Percentiles rank a stretch among this genome's conserved stretches.
phyloP scores from a whole-genome alignment of 2,113 vertebrate genomes.

The Prolemur simus region DNA sequence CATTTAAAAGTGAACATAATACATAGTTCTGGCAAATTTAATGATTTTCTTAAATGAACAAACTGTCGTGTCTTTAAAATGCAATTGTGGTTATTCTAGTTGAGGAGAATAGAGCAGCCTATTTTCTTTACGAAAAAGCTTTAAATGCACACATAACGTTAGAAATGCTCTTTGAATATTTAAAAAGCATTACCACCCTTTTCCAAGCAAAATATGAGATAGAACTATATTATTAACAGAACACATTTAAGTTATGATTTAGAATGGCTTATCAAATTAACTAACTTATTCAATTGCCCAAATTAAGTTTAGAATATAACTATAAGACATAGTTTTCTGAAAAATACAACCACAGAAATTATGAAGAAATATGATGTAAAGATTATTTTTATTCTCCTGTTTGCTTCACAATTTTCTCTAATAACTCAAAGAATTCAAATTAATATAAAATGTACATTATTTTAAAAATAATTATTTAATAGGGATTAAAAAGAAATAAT shows the following conservation, averaged over 20 bases:
- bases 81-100: neutral
- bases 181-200: neutral
- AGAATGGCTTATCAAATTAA: neutral
- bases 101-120: neutral
- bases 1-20: neutral
- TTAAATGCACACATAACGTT: neutral
- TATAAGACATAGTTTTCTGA: neutral
- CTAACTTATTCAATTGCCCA: neutral
- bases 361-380: neutral
- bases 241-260: neutral
- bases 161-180: constrained; percentile 9
- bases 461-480: neutral
- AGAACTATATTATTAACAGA: neutral
- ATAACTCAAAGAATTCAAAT: neutral
- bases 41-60: neutral
- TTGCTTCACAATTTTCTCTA: neutral
- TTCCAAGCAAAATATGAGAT: constrained; percentile 1
- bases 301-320: neutral
- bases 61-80: neutral
- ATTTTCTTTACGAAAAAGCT: neutral
- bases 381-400: neutral
- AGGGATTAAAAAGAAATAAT: neutral
- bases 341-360: neutral
- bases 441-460: neutral
- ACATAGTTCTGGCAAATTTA: neutral